Conservation (phyloP, 2,888 invertebrate species). For the Acanthopleura granulata region DNA sequence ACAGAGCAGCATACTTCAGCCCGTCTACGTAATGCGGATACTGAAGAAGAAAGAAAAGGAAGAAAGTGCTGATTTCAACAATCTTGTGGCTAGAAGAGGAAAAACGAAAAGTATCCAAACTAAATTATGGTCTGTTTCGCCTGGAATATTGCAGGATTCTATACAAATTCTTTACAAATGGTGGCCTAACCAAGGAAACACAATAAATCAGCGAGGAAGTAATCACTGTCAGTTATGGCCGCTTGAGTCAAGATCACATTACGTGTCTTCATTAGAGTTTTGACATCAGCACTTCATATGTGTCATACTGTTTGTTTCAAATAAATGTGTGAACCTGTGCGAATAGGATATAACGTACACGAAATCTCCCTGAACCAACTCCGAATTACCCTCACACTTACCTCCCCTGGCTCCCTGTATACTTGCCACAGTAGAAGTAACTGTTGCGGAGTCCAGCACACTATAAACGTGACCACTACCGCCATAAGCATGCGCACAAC, state of each 20-base stretch:
- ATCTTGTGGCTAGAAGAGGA: background rate
- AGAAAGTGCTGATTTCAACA: background rate
- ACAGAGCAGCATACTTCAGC: conserved; percentile 48
- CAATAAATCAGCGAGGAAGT: too few relatives aligned
- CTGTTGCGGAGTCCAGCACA: conserved; percentile 62
- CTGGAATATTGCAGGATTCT: too few relatives aligned
- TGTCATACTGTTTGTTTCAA: too few relatives aligned
- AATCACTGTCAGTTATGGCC: too few relatives aligned
- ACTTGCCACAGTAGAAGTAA: conserved; percentile 49
- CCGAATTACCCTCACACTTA: background rate
- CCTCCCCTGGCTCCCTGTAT: conserved; percentile 21
- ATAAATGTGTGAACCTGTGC: too few relatives aligned
- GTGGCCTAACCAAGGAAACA: too few relatives aligned
- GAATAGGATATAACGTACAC: too few relatives aligned
- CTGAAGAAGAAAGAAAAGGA: conserved; percentile 34
- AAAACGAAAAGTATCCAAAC: background rate
- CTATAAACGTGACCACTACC: conserved; percentile 46
- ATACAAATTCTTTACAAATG: too few relatives aligned
- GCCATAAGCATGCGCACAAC: conserved; percentile 53
- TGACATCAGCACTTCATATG: too few relatives aligned
- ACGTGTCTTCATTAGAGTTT: too few relatives aligned
- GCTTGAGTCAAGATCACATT: too few relatives aligned
- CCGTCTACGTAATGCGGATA: conserved; percentile 36
- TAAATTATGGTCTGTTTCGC: background rate
- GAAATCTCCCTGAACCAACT: too few relatives aligned